phyloP scores from a whole-genome alignment of 2,113 vertebrate species.

The Hyperopisus bebe region DNA sequence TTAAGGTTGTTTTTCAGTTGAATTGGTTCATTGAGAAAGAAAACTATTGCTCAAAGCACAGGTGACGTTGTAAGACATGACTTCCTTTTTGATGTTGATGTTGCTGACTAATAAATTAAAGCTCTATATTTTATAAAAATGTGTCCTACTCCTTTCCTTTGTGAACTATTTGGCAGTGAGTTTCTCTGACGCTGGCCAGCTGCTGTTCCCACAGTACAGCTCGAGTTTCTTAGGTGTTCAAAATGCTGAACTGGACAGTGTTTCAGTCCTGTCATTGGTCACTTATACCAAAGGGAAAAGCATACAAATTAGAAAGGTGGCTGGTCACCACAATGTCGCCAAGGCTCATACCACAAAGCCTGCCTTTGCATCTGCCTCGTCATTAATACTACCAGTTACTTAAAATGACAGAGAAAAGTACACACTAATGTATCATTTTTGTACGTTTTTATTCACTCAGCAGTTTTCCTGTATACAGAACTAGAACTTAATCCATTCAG shows the following conservation, averaged over 20 bases:
- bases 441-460: neutral
- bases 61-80: constrained; percentile 61
- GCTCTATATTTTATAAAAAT: constrained; percentile 72
- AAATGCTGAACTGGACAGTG: neutral
- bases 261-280: neutral
- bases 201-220: neutral
- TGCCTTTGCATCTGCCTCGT: neutral
- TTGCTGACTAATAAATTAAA: constrained; percentile 75
- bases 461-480: neutral
- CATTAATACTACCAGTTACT: neutral
- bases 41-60: constrained; percentile 52
- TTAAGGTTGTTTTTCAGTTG: constrained; percentile 47
- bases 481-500: no score
- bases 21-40: constrained; percentile 38
- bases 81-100: constrained; percentile 55
- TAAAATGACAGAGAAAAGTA: neutral
- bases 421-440: neutral
- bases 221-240: neutral
- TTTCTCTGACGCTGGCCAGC: neutral
- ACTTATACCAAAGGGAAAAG: neutral
- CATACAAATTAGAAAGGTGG: neutral
- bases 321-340: neutral
- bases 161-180: neutral
- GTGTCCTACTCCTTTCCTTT: constrained; percentile 35
- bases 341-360: neutral